phyloP scores from a whole-genome alignment of 2,797 vertebrate genomes.

The Danio tinwini region DNA sequence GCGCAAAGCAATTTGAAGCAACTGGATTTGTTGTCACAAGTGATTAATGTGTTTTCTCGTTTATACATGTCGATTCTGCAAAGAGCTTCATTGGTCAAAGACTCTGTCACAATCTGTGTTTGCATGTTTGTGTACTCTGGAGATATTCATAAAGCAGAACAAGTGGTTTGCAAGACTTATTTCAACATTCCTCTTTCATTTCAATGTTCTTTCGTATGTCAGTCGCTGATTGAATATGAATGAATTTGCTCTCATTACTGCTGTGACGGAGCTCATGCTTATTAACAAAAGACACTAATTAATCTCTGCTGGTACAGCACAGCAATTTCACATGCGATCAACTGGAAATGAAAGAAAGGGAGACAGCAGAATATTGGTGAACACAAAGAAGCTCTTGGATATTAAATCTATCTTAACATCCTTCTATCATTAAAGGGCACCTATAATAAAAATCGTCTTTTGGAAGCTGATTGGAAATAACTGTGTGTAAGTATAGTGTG shows the following conservation, averaged over 20 bases:
- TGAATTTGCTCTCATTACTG: not conserved
- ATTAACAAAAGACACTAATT: conserved; percentile 12
- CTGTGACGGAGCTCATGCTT: not conserved
- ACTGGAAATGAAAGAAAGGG: conserved; percentile 3
- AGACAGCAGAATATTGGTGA: not conserved
- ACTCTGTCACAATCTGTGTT: not conserved
- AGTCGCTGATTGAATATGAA: not conserved
- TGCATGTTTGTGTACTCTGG: conserved; percentile 1
- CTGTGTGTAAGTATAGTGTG: too few species aligned
- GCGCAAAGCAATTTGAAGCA: not conserved
- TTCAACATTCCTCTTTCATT: not conserved
- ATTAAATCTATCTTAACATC: too few species aligned
- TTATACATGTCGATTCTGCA: not conserved
- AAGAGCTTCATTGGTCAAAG: not conserved
- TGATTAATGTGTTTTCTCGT: not conserved
- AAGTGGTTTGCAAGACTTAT: not conserved
- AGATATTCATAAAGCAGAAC: not conserved
- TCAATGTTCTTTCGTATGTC: not conserved
- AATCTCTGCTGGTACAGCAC: not conserved
- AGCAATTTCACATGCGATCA: conserved; percentile 3
- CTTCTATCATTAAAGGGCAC: too few species aligned
- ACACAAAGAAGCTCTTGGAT: not conserved
- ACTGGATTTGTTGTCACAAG: not conserved
- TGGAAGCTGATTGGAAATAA: too few species aligned
- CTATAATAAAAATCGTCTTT: too few species aligned